Evolutionary conservation across 2,797 vertebrate genomes (phyloP), one percentile per base, ranked within the genome.

Genomic region (Hozukius guyotensis): DNA sequence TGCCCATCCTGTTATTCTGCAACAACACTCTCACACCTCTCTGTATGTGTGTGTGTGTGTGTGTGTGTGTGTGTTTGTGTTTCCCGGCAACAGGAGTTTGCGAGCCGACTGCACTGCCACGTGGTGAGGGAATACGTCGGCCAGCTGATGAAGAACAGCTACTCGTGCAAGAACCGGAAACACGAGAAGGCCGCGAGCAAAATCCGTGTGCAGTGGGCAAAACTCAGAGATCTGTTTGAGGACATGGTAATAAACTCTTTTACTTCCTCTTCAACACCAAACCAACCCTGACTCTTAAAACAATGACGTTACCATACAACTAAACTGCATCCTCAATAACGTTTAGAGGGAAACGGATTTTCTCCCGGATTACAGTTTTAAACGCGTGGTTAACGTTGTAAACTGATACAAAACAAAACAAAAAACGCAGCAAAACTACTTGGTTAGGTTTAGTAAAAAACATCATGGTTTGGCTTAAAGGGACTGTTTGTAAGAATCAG

Each of bases 41-140:
- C 38, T 42, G 14, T 75, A 13, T 69, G 3, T 70, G 2, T 84
- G 61, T 85, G 52, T 81, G 32, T 80, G 46, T 78, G 60, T 73
- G 52, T 77, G 14, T 83, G 3, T 62, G 20, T 66, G 12, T 79
- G 4, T 69, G 4, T 70, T 2, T 85, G 57, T 85, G 56, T 81
- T n/a, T 88, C 57, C 79, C 6, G 75, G 53, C 11, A 73, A 75
- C 89, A 99, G 98, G 94, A 91, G 1, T 92, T 96, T 25, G 96
- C 95, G 16, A 89, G 84, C 71, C 88, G 90, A 1, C n/a, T 95
- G 73, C 97, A 99, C 89, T 94, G 92, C 22, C 94, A 94, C 0
- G 87, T 98, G 65, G 94, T 95, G 75, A 96, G 72, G 1, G 95
- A 97, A 75, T 99, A 98, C 62, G 38, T 99, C 14, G 77, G 68